Evolutionary conservation across 1,140 invertebrate species (phyloP).

Genomic region (Druon quercuslanigerum): DNA sequence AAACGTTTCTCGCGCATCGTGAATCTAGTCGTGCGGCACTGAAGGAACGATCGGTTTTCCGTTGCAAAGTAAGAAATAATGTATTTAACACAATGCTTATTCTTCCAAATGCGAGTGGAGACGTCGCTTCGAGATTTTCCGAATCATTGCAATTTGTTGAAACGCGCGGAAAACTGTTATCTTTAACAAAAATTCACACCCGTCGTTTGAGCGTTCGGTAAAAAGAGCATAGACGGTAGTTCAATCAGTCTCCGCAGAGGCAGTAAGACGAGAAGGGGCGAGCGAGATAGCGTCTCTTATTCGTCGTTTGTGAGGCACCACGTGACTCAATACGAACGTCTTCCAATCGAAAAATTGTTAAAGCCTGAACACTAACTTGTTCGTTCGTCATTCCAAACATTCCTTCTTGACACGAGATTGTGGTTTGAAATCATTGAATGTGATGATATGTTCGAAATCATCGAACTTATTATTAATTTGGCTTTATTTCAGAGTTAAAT

Average conservation of each 20-base stretch:
- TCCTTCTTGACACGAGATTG: background rate
- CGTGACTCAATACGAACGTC: slow-evolving; percentile 15
- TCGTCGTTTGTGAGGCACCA: background rate
- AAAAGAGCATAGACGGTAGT: slow-evolving; percentile 5
- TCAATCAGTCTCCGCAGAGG: background rate
- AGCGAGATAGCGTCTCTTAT: background rate
- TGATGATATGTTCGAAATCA: too few relatives aligned
- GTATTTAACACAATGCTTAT: background rate
- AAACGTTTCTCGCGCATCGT: background rate
- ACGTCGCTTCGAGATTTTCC: background rate
- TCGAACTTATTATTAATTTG: too few relatives aligned
- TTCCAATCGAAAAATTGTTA: background rate
- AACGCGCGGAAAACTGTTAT: background rate
- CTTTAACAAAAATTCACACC: slow-evolving; percentile 12
- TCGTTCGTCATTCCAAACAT: background rate
- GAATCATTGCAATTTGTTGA: background rate
- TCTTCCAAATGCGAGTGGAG: background rate
- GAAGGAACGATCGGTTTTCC: background rate
- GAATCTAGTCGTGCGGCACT: background rate
- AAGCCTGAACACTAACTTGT: background rate
- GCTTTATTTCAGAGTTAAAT: too few relatives aligned
- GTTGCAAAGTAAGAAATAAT: background rate
- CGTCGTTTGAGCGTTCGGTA: slow-evolving; percentile 20
- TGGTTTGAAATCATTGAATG: background rate
- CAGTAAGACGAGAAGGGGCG: background rate